Evolutionary conservation across 2,888 invertebrate species (phyloP).

Genomic region (Ormyrus thymus): DNA sequence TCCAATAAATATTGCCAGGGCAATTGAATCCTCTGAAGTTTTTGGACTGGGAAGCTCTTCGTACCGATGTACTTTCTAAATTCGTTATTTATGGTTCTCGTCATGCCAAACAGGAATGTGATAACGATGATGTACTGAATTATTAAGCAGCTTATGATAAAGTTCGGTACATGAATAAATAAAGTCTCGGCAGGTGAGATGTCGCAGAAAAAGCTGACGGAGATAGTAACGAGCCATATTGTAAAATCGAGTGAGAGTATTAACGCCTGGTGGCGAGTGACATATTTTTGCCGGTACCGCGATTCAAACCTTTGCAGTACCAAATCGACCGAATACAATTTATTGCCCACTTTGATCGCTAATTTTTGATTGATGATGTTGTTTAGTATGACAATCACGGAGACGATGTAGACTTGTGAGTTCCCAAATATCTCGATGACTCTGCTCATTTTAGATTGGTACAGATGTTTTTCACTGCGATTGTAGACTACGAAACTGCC

Average conservation of each 20-base stretch:
- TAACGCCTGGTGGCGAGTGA: neutral
- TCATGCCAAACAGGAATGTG: slow-evolving; percentile 15
- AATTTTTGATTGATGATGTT: slow-evolving; percentile 26
- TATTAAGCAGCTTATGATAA: slow-evolving; percentile 32
- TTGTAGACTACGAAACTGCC: slow-evolving; percentile 14
- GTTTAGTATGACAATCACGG: slow-evolving; percentile 4
- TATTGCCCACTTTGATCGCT: slow-evolving; percentile 29
- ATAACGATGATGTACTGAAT: slow-evolving; percentile 37
- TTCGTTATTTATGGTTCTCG: slow-evolving; percentile 20
- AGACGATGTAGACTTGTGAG: slow-evolving; percentile 25
- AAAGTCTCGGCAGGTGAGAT: neutral
- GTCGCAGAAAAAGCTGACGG: slow-evolving; percentile 10
- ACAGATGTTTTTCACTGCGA: neutral
- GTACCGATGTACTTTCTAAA: neutral
- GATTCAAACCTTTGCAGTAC: slow-evolving; percentile 22
- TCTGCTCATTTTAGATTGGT: slow-evolving; percentile 19
- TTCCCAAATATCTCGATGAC: slow-evolving; percentile 42
- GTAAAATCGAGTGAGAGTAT: slow-evolving; percentile 8
- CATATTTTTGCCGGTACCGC: neutral
- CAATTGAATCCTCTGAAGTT: neutral
- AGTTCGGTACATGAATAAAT: slow-evolving; percentile 24
- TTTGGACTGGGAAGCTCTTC: neutral
- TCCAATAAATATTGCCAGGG: slow-evolving; percentile 3
- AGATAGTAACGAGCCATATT: slow-evolving; percentile 7
- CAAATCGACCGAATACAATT: slow-evolving; percentile 2